These are phyloP conservation scores for Zophobas morio DNA, from an alignment of 1,140 invertebrate species.

Conservation along the genomic window DNA sequence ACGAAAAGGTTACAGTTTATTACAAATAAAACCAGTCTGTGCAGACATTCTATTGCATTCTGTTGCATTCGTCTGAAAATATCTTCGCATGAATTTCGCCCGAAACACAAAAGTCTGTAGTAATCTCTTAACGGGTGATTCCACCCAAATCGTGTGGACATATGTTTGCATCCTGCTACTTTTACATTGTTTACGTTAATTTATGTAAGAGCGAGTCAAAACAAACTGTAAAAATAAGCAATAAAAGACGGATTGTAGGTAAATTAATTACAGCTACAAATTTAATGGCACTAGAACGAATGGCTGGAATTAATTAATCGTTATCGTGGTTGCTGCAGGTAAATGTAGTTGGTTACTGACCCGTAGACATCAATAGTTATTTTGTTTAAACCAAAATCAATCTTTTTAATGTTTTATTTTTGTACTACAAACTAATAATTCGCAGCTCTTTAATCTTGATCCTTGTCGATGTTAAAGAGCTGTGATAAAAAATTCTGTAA, in stretches of 20 bases:
- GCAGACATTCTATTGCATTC: slow-evolving; percentile 15
- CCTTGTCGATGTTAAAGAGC: no score
- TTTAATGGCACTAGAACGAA: no score
- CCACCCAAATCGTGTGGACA: neutral
- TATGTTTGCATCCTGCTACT: slow-evolving; percentile 5
- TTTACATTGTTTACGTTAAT: slow-evolving; percentile 3
- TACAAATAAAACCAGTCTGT: slow-evolving; percentile 21
- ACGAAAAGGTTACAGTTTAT: slow-evolving; percentile 17
- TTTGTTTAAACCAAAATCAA: no score
- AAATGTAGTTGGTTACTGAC: no score
- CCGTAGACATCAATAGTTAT: no score
- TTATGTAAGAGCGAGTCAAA: slow-evolving; percentile 11
- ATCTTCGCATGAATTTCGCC: slow-evolving; percentile 11
- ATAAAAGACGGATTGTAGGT: neutral
- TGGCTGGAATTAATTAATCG: no score
- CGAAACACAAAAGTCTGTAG: slow-evolving; percentile 7
- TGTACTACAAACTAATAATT: no score
- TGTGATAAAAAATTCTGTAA: no score
- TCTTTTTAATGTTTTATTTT: no score
- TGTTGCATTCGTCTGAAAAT: neutral
- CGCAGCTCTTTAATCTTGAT: no score
- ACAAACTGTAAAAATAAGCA: slow-evolving; percentile 8
- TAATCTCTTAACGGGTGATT: slow-evolving; percentile 11
- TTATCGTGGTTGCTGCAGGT: no score
- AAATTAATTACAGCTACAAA: neutral